Evolutionary conservation across 2,888 invertebrate species (phyloP), one percentile per base, ranked within the genome.

Genomic region (Ethmia dodecea): DNA sequence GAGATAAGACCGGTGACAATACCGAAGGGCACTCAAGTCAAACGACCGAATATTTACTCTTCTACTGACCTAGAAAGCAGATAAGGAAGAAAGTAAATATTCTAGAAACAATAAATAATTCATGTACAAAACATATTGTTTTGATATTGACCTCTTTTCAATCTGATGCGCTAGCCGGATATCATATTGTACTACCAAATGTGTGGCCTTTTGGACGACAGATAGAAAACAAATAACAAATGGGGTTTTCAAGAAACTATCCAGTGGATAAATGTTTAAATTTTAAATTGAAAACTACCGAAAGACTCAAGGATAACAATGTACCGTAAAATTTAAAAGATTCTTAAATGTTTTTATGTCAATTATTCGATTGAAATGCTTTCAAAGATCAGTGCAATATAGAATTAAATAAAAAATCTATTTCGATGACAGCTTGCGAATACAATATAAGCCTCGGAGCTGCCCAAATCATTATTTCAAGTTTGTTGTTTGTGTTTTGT

Each of bases 21-120:
- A 61, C 35, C 55, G 60, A 64, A 60, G 64, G 60, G 50, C 53
- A 44, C 33, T 29, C 53, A 59, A 56, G 34, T 29, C 53, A 59
- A 56, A 59, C 47, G 57, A 35, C 43, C 56, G 43, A 67, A 71
- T 69, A 66, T 74, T 69, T 60, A 72, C 60, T 60, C 52, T 47
- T 65, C 68, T 53, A 60, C 61, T 79, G 74, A 80, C 80, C 81
- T 60, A 80, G 55, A 75, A 76, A 67, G 47, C 42, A 43, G 79
- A 76, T 83, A 81, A 70, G 65, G 55, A 70, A 64, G 78, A 80
- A 81, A 80, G 76, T 76, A 79, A 80, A 84, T 67, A 71, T 56
- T n/a, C n/a, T n/a, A 54, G 49, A 64, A 49, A 50, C 57, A 67
- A 79, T 75, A 67, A 74, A 78, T 81, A 66, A 78, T 73, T 70